Evolutionary conservation across 2,113 vertebrate species (phyloP).

Genomic region (Aythya baeri): DNA sequence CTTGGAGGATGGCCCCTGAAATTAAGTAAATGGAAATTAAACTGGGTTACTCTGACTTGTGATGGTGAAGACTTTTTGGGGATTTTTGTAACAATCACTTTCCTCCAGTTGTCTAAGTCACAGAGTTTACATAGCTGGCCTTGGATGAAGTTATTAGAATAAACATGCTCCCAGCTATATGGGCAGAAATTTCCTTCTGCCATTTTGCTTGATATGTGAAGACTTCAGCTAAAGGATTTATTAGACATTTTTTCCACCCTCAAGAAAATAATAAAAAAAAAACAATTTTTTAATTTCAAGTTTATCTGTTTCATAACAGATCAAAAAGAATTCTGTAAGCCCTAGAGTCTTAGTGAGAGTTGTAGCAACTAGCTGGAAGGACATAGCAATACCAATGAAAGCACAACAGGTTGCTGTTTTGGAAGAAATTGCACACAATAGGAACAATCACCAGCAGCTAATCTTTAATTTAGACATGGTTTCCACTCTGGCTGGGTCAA

Average conservation of each 20-base stretch:
- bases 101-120: neutral
- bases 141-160: neutral
- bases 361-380: neutral
- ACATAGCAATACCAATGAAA: neutral
- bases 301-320: neutral
- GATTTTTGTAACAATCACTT: neutral
- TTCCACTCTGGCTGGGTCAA: neutral
- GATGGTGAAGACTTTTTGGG: neutral
- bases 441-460: neutral
- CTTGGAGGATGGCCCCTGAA: neutral
- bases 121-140: neutral
- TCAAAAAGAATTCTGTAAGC: neutral
- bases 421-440: neutral
- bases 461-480: neutral
- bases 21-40: neutral
- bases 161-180: neutral
- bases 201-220: neutral
- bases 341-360: neutral
- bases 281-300: neutral
- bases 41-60: neutral
- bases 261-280: neutral
- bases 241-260: neutral
- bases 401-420: neutral
- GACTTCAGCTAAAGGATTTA: neutral
- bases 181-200: neutral